These are phyloP conservation scores for Orthonevra nobilis DNA, from an alignment of 2,888 invertebrate genomes.

Conservation along the genomic window DNA sequence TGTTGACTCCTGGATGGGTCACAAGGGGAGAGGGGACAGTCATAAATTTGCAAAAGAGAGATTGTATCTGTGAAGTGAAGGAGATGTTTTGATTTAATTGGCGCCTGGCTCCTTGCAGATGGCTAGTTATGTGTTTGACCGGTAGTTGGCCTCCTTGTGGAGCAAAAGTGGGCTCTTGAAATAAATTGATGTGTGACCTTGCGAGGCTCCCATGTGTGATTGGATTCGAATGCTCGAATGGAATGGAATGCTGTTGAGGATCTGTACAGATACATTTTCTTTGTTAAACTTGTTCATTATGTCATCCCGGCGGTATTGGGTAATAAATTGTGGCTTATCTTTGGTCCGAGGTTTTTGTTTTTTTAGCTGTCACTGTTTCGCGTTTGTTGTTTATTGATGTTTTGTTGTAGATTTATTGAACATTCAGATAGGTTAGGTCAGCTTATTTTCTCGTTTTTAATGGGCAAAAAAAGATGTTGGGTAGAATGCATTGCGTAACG, in stretches of 20 bases:
- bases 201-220: slow-evolving; percentile 40
- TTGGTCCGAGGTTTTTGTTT: slow-evolving; percentile 1
- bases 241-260: slow-evolving; percentile 36
- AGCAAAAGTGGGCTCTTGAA: background rate
- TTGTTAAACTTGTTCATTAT: slow-evolving; percentile 39
- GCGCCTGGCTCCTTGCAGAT: slow-evolving; percentile 17
- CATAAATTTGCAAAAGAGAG: background rate
- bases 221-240: slow-evolving; percentile 14
- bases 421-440: no score
- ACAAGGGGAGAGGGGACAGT: no score
- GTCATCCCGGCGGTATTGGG: slow-evolving; percentile 35
- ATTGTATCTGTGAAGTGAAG: background rate
- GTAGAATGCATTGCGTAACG: no score
- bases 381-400: no score
- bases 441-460: no score
- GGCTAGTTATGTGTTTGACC: slow-evolving; percentile 19
- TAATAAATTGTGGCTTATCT: slow-evolving; percentile 37
- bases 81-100: slow-evolving; percentile 3
- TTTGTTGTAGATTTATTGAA: no score
- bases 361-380: no score
- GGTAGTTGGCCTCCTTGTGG: slow-evolving; percentile 1
- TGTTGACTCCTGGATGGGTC: no score
- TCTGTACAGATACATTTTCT: slow-evolving; percentile 15
- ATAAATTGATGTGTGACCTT: slow-evolving; percentile 56
- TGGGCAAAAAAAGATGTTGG: no score